Base-by-base conservation (phyloP, 2,113 vertebrate species). In the Cheirogaleus medius region DNA sequence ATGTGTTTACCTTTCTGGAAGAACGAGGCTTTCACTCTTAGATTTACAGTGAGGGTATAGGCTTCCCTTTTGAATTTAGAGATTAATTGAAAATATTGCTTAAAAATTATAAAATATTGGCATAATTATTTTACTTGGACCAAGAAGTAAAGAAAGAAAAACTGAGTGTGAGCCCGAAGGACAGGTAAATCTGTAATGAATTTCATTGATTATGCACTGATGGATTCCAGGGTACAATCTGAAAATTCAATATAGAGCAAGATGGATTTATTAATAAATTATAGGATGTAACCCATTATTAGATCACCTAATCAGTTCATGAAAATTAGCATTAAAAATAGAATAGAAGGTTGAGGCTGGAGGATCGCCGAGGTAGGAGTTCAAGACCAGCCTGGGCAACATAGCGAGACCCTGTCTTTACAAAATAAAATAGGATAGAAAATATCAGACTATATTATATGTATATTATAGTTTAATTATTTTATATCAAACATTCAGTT, bases 301-400 rank as follows among this genome's bases (percentile, higher is more conserved):
- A 66, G 34, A 66, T 91, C 27, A 84, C 82, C n/a, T 44, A 58
- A 88, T 83, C 23, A 60, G 27, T 73, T 94, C 32, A 37, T 91
- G 18, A 96, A 97, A 64, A 92, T 89, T 83, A 60, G 10, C 47
- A 58, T 91, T 94, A 91, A 91, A 91, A 78, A 84, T 84, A 80
- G 76, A 80, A 66, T 80, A 74, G 27, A 21, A 90, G 54, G 54
- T 20, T 56, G 54, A 56, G 54, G 54, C 21, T 20, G 54, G 54
- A 56, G 7, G 54, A 56, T 8, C 6, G 7, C 20, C 8, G 18
- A 56, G 20, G 6, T 21, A 56, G 18, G 54, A 56, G 54, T 63
- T 63, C 60, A 63, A 63, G 9, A 29, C 27, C 25, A 63, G 10
- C 10, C 60, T 29, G 25, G 60, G 27, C 25, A 63, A 63, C 60